A percentile compares a stretch with the other conserved stretches of the same genome.
phyloP scores from a whole-genome alignment of 2,113 vertebrate species.

The Nettapus auritus region DNA sequence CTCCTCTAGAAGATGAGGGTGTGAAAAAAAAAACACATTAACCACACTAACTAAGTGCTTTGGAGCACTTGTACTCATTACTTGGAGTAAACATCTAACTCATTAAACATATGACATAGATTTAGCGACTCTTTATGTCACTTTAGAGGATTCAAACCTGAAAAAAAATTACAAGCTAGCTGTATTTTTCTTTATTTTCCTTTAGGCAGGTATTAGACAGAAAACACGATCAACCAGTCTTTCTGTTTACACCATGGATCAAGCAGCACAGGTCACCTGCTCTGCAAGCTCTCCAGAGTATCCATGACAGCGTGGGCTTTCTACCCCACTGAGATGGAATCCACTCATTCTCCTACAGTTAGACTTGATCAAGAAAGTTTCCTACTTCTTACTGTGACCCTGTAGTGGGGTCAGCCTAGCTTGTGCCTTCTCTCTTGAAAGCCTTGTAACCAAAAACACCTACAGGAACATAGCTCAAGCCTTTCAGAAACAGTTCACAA shows the following conservation, averaged over 20 bases:
- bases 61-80: background rate
- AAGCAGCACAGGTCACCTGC: background rate
- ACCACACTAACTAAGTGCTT: background rate
- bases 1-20: background rate
- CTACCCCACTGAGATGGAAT: background rate
- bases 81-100: background rate
- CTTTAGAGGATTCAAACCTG: background rate
- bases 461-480: background rate
- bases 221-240: background rate
- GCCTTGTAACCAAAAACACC: background rate
- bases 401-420: background rate
- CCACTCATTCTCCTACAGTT: background rate
- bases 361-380: background rate
- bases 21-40: background rate
- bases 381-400: background rate
- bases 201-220: background rate
- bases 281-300: background rate
- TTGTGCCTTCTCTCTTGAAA: background rate
- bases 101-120: background rate
- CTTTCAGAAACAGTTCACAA: slow-evolving; percentile 5
- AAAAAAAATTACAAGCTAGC: rapidly evolving
- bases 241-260: background rate
- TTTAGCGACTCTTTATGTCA: background rate
- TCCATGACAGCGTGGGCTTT: background rate
- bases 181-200: background rate